Percentiles rank a stretch among this genome's conserved stretches.
Conservation (phyloP, 2,888 invertebrate genomes). For the Anorthoa munda region DNA sequence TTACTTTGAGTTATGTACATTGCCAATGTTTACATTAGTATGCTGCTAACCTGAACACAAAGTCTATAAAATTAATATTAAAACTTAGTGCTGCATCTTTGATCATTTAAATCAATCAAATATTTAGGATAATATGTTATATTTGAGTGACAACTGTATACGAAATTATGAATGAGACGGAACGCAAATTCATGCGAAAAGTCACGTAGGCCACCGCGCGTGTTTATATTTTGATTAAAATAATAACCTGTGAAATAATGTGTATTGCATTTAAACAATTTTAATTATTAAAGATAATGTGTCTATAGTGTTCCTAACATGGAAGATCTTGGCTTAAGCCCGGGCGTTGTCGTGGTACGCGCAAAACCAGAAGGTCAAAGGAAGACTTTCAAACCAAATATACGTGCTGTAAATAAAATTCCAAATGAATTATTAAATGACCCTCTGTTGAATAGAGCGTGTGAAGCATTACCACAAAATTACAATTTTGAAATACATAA, state of each 20-base stretch:
- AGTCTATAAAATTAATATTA: no score
- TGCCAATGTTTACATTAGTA: not conserved
- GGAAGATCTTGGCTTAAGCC: conserved; percentile 81
- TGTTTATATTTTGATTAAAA: conserved; percentile 80
- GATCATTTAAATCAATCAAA: not conserved
- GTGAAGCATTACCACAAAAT: conserved; percentile 95
- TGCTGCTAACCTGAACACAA: not conserved
- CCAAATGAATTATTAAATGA: conserved; percentile 95
- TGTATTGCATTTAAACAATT: not conserved
- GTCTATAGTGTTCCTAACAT: conserved; percentile 66
- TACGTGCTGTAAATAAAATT: conserved; percentile 94
- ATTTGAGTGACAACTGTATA: not conserved
- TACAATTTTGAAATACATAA: conserved; percentile 99
- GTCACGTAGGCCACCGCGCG: conserved; percentile 89
- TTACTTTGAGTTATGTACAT: not conserved
- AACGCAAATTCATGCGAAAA: conserved; percentile 78
- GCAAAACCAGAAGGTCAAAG: conserved; percentile 94
- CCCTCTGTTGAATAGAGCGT: conserved; percentile 93
- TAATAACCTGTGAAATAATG: conserved; percentile 71
- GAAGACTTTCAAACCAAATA: conserved; percentile 94
- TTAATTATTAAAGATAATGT: conserved; percentile 34
- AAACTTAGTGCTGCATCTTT: not conserved
- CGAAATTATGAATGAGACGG: conserved; percentile 54
- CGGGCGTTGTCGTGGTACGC: conserved; percentile 92
- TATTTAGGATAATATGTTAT: not conserved